phyloP scores from a whole-genome alignment of 2,888 invertebrate genomes.

The Pocota personata region DNA sequence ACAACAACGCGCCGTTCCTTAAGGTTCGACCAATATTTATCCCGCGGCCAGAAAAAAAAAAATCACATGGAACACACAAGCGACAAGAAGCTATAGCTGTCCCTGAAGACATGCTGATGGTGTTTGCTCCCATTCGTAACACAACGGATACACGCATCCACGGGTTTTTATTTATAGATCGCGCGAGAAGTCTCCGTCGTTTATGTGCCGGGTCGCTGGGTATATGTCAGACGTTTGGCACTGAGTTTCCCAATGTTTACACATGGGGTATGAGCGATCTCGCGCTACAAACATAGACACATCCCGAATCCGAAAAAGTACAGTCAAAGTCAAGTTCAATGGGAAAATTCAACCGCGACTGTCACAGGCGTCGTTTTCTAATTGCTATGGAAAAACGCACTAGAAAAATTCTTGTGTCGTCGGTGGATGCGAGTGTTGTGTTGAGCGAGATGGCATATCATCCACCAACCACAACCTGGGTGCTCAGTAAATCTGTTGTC shows the following conservation, averaged over 20 bases:
- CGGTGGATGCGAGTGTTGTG: constrained; percentile 9
- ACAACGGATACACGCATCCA: constrained; percentile 73
- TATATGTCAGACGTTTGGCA: constrained; percentile 73
- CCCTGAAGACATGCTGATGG: constrained; percentile 62
- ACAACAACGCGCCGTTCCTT: constrained; percentile 69
- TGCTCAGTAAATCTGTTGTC: constrained; percentile 66
- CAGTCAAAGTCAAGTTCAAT: constrained; percentile 74
- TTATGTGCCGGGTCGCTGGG: constrained; percentile 72
- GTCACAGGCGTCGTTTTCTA: constrained; percentile 70
- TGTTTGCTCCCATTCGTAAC: constrained; percentile 74
- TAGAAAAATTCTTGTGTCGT: constrained; percentile 20
- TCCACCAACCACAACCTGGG: constrained; percentile 62
- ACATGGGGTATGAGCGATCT: constrained; percentile 30
- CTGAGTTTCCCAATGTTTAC: constrained; percentile 67
- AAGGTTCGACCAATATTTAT: constrained; percentile 73
- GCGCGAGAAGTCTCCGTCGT: constrained; percentile 47
- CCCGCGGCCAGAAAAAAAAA: constrained; percentile 39
- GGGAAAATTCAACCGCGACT: constrained; percentile 70
- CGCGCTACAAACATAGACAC: constrained; percentile 50
- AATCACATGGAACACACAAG: constrained; percentile 23
- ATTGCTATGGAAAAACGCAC: constrained; percentile 49
- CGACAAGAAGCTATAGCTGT: constrained; percentile 20
- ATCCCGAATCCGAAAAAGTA: constrained; percentile 66
- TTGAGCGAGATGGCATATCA: constrained; percentile 53
- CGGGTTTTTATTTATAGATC: constrained; percentile 69